A percentile compares a stretch with the other conserved stretches of the same genome.
These are phyloP conservation scores for Heliothis virescens DNA, from an alignment of 1,140 invertebrate genomes.

Conservation along the genomic window DNA sequence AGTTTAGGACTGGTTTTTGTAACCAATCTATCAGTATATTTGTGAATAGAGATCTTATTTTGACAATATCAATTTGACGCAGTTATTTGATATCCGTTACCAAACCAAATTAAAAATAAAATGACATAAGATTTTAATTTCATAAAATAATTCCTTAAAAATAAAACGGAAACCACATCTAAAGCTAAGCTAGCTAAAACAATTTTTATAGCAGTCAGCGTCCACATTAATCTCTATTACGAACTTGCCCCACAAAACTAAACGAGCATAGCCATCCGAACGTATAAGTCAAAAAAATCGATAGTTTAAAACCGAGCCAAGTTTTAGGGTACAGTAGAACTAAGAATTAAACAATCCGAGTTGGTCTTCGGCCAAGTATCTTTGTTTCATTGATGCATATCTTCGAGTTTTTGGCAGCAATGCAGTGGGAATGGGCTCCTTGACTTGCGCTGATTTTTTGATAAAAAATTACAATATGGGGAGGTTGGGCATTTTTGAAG, in stretches of 20 bases:
- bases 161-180: background rate
- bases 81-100: no score
- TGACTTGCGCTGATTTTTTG: slow-evolving; percentile 35
- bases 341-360: slow-evolving; percentile 76
- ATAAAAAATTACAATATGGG: slow-evolving; percentile 41
- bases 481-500: background rate
- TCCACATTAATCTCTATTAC: slow-evolving; percentile 25
- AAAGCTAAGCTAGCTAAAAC: slow-evolving; percentile 3
- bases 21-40: no score
- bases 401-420: slow-evolving; percentile 62
- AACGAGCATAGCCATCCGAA: slow-evolving; percentile 17
- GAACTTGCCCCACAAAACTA: slow-evolving; percentile 4
- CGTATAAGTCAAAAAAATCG: slow-evolving; percentile 51
- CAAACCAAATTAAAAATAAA: no score
- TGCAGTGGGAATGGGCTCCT: slow-evolving; percentile 22
- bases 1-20: no score
- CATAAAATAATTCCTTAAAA: no score
- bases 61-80: no score
- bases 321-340: slow-evolving; percentile 57
- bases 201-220: background rate
- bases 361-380: slow-evolving; percentile 62
- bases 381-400: slow-evolving; percentile 72
- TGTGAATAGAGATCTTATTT: no score
- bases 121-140: background rate
- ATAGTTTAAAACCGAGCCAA: slow-evolving; percentile 56